Percentiles rank a stretch among this genome's conserved stretches.
Evolutionary conservation across 1,140 invertebrate species (phyloP).

Genomic region (Kradibia gibbosae): DNA sequence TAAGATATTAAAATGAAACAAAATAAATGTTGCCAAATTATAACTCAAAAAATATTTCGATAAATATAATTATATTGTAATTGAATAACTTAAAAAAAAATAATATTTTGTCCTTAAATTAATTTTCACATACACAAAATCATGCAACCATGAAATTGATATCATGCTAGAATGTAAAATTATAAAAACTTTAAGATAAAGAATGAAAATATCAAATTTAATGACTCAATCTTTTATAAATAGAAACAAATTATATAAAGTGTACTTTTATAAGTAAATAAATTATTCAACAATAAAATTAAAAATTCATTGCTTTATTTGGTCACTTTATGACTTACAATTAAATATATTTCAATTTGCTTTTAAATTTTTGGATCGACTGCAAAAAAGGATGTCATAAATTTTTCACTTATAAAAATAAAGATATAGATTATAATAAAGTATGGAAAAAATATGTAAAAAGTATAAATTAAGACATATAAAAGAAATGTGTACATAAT

Average conservation of each 20-base stretch:
- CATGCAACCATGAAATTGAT: constrained; percentile 5
- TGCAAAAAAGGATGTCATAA: too few relatives aligned
- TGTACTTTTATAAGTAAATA: not conserved
- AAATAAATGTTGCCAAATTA: not conserved
- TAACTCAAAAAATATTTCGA: constrained; percentile 5
- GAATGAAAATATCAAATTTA: not conserved
- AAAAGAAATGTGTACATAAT: too few relatives aligned
- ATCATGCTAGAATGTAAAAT: not conserved
- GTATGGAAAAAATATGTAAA: too few relatives aligned
- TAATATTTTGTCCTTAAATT: not conserved
- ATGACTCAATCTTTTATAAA: constrained; percentile 14
- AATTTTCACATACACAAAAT: not conserved
- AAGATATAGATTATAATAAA: too few relatives aligned
- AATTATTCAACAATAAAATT: too few relatives aligned
- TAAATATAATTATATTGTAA: not conserved
- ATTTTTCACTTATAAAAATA: too few relatives aligned
- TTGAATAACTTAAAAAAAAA: not conserved
- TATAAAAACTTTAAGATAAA: not conserved
- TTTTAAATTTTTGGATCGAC: too few relatives aligned
- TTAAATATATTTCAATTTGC: too few relatives aligned
- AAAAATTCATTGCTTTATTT: too few relatives aligned
- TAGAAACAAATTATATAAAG: not conserved
- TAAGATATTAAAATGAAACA: too few relatives aligned
- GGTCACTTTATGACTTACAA: too few relatives aligned
- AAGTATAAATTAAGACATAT: too few relatives aligned